phyloP scores from a whole-genome alignment of 2,888 invertebrate species.

The Siphonodentalium dalli region DNA sequence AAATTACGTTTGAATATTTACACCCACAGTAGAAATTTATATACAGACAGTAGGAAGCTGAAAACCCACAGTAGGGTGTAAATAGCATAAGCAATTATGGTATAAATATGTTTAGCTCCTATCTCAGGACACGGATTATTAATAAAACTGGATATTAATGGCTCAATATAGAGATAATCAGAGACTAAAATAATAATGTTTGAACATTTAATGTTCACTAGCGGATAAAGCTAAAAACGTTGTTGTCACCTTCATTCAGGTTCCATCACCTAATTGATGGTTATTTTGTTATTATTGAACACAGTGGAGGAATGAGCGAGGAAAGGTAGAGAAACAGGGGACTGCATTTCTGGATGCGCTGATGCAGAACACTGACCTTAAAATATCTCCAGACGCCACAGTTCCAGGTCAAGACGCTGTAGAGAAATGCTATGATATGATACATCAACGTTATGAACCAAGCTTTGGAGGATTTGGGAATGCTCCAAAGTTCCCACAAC shows the following conservation, averaged over 20 bases:
- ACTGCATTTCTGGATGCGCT: slow-evolving; percentile 73
- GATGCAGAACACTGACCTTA: slow-evolving; percentile 43
- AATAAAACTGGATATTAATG: too few relatives aligned
- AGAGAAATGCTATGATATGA: slow-evolving; percentile 71
- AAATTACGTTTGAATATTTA: too few relatives aligned
- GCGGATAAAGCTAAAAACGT: too few relatives aligned
- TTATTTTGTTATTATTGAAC: neutral
- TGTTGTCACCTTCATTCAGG: neutral
- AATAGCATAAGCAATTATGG: too few relatives aligned
- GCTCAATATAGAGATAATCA: too few relatives aligned
- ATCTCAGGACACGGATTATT: too few relatives aligned
- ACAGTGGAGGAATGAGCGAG: slow-evolving; percentile 76
- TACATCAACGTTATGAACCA: slow-evolving; percentile 69
- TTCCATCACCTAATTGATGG: neutral
- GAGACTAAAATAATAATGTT: too few relatives aligned
- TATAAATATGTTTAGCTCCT: too few relatives aligned
- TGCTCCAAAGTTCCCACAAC: slow-evolving; percentile 93
- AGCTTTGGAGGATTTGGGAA: slow-evolving; percentile 84
- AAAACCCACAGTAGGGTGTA: too few relatives aligned
- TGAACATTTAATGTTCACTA: too few relatives aligned
- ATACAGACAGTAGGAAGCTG: too few relatives aligned
- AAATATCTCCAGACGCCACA: slow-evolving; percentile 8
- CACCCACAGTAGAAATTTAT: too few relatives aligned
- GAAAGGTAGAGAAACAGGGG: slow-evolving; percentile 72
- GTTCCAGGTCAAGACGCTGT: slow-evolving; percentile 23